Evolutionary conservation across 2,888 invertebrate genomes (phyloP), one percentile per base, ranked within the genome.

Genomic region (Charanyca ferruginea): DNA sequence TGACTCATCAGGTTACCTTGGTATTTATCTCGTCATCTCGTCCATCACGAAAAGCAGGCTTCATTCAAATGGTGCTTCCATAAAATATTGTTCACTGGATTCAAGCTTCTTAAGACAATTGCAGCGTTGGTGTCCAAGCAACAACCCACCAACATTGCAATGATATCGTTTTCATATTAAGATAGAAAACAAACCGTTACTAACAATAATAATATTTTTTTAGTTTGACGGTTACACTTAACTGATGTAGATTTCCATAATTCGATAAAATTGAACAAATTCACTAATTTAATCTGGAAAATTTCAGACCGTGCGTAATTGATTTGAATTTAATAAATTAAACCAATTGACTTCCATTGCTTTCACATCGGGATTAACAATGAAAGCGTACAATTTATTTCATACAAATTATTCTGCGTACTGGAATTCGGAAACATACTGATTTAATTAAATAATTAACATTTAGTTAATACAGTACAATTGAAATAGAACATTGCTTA

Each of bases 291-390:
- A 16, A 22, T 18, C 47, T 16, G n/a, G 22, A 47, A 51, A 41
- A 28, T 18, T 23, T 8, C 6, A 18, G 35, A 42, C 44, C 38
- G 6, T 25, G 4, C 23, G 41, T n/a, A 44, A 62, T 28, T 47
- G 1, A 22, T 38, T 20, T 28, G 3, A 44, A 51, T 7, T 45
- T 0, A 16, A 71, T 63, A 28, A n/a, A 16, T 38, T 16, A 38
- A 38, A 41, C 23, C 35, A 73, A 71, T 49, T 44, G 13, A 25
- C 20, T 44, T 41, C 3, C 9, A 59, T 59, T 73, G 49, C 51
- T 66, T 59, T 41, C 47, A 42, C 20, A 42, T 45, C 44, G 47
- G 22, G 4, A 38, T 38, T 45, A 11, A 65, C 51, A 18, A 35
- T 11, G 9, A 22, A 45, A 38, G 18, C 44, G 58, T 44, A 22